Conservation (phyloP, 2,888 invertebrate species). For the Leucania comma region DNA sequence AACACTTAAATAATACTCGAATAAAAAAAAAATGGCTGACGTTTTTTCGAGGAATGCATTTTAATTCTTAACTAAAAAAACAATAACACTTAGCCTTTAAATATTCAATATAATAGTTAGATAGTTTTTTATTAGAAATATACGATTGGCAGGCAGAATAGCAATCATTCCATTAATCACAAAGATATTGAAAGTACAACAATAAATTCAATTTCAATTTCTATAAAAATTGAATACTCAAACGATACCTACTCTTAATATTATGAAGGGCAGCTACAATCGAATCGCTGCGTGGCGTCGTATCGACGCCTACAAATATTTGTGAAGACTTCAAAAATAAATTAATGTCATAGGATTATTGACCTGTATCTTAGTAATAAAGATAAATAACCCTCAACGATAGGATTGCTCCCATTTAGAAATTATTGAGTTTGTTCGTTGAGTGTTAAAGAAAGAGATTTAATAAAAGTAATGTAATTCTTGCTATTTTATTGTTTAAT, state of each 20-base stretch:
- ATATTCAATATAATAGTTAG: no score
- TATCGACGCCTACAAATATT: slow-evolving; percentile 33
- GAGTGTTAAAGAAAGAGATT: not conserved
- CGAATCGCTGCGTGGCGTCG: not conserved
- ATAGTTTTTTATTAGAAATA: slow-evolving; percentile 5
- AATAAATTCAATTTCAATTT: slow-evolving; percentile 8
- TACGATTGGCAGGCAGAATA: not conserved
- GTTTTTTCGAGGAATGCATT: not conserved
- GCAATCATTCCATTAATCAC: slow-evolving; percentile 23
- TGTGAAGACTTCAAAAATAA: slow-evolving; percentile 18
- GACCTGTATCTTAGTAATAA: slow-evolving; percentile 10
- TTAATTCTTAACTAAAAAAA: no score
- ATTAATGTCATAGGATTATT: slow-evolving; percentile 34
- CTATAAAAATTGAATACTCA: not conserved
- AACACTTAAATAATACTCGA: not conserved
- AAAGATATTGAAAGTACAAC: slow-evolving; percentile 16
- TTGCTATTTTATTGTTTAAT: not conserved
- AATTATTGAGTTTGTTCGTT: not conserved
- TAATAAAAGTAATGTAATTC: not conserved
- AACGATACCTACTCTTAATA: slow-evolving; percentile 17
- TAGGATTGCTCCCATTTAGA: not conserved
- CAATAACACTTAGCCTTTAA: no score
- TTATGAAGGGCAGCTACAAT: slow-evolving; percentile 21
- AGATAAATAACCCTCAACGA: not conserved
- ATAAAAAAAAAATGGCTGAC: not conserved